These are phyloP conservation scores for Tachysurus vachellii DNA, from an alignment of 2,113 vertebrate genomes.

Conservation along the genomic window DNA sequence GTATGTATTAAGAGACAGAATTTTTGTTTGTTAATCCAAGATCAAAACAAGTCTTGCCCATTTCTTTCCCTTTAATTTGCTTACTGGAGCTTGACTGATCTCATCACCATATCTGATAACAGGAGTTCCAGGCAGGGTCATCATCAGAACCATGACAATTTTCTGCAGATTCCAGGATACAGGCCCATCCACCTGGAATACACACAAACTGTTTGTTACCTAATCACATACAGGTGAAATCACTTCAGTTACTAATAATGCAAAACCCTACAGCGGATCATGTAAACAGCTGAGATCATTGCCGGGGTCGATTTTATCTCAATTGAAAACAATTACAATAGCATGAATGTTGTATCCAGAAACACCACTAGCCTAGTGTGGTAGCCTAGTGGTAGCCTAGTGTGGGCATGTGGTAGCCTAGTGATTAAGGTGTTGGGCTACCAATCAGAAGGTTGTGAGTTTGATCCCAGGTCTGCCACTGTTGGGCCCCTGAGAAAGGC, in stretches of 20 bases:
- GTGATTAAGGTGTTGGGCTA: too few species aligned
- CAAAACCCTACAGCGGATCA: neutral
- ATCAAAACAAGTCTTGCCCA: neutral
- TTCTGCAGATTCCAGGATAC: constrained; percentile 57
- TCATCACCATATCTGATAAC: constrained; percentile 64
- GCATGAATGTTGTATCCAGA: neutral
- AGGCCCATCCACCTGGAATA: constrained; percentile 64
- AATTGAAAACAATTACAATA: neutral
- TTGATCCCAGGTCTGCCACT: too few species aligned
- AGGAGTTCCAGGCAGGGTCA: constrained; percentile 77
- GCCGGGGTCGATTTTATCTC: neutral
- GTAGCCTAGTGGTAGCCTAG: too few species aligned
- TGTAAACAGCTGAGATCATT: neutral
- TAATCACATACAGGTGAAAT: neutral
- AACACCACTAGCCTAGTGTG: neutral
- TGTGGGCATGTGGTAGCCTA: too few species aligned
- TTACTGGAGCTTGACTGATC: constrained; percentile 58
- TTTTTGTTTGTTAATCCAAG: neutral
- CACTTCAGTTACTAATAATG: neutral
- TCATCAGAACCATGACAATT: constrained; percentile 68
- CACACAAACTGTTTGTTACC: neutral
- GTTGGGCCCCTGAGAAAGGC: too few species aligned
- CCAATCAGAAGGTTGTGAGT: too few species aligned
- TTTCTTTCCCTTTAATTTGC: neutral
- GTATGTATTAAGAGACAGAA: neutral